Evolutionary conservation across 1,140 invertebrate genomes (phyloP).

Genomic region (Dufourea novaeangliae): DNA sequence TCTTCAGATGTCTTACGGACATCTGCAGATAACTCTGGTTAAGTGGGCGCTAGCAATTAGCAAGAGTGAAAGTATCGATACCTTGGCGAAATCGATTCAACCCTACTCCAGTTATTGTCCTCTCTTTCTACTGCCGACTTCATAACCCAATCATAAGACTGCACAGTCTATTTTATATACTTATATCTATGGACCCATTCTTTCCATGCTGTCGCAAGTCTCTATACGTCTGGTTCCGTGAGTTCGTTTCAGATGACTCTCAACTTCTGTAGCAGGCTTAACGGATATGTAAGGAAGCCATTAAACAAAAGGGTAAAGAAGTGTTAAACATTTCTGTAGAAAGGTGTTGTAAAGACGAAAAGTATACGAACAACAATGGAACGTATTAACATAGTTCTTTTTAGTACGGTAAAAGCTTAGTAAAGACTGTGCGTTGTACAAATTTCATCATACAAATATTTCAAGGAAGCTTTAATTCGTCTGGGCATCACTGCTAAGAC

Average conservation of each 20-base stretch:
- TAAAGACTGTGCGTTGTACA: not conserved
- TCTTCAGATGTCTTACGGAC: too few relatives aligned
- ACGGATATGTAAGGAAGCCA: conserved; percentile 40
- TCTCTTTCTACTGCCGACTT: too few relatives aligned
- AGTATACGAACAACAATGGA: not conserved
- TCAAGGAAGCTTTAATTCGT: conserved; percentile 20
- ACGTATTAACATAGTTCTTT: not conserved
- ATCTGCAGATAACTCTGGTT: too few relatives aligned
- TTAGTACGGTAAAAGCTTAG: not conserved
- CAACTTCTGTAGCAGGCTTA: conserved; percentile 43
- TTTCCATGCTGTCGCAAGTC: conserved; percentile 17
- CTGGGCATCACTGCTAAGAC: conserved; percentile 55
- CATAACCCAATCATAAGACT: too few relatives aligned
- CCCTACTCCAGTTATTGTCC: too few relatives aligned
- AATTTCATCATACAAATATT: not conserved
- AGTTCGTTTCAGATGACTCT: conserved; percentile 59
- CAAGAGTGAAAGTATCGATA: too few relatives aligned
- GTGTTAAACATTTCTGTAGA: conserved; percentile 6
- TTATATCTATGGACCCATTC: conserved; percentile 59
- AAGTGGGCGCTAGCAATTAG: too few relatives aligned
- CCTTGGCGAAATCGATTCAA: too few relatives aligned
- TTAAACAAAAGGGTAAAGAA: conserved; percentile 53
- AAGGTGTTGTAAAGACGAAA: not conserved
- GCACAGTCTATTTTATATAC: too few relatives aligned
- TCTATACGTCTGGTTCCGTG: not conserved